Evolutionary conservation across 1,140 invertebrate genomes (phyloP).

Genomic region (Dreissena rostriformis): DNA sequence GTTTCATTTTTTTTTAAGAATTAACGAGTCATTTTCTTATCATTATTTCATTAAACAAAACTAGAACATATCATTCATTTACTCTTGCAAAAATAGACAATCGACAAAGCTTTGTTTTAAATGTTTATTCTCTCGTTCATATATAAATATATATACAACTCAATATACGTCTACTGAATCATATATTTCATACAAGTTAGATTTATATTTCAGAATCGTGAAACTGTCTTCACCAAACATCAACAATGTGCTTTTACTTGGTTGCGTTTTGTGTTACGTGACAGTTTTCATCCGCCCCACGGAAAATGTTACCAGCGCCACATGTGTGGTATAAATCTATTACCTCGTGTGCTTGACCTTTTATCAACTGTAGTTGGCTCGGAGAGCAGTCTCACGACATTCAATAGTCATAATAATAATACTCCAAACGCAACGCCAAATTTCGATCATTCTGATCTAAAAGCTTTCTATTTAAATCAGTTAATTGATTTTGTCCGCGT

Average conservation of each 20-base stretch:
- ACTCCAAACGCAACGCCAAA: neutral
- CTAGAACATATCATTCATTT: no score
- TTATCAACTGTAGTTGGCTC: no score
- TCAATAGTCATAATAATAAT: neutral
- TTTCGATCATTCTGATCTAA: neutral
- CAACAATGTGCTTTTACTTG: conserved; percentile 98
- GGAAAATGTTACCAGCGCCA: neutral
- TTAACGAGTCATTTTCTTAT: no score
- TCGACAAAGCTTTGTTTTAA: no score
- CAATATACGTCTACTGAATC: no score
- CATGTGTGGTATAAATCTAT: conserved; percentile 15
- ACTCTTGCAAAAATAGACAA: no score
- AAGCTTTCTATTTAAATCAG: neutral
- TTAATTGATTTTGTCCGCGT: neutral
- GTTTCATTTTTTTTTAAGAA: no score
- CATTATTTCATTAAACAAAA: no score
- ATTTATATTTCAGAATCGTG: conserved; percentile 89
- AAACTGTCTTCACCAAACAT: conserved; percentile 99
- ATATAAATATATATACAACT: no score
- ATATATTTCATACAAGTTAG: neutral
- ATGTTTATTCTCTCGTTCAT: no score
- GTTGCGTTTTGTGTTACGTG: conserved; percentile 97
- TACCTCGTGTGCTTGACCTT: no score
- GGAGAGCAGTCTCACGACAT: neutral
- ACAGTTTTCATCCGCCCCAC: conserved; percentile 91